phyloP scores from a whole-genome alignment of 2,797 vertebrate genomes.

The Arctocebus calabarensis region DNA sequence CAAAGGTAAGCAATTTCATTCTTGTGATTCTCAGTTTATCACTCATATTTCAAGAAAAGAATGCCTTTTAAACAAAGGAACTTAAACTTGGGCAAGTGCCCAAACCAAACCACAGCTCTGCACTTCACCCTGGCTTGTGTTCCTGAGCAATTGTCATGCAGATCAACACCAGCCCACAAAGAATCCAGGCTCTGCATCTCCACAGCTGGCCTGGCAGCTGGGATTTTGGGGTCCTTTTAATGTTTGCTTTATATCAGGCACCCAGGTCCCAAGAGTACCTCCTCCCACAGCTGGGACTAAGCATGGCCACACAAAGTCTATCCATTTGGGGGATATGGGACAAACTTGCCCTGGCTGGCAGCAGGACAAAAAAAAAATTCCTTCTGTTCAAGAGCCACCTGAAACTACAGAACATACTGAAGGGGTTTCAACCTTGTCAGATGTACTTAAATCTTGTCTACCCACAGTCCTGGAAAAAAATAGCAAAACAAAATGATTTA shows the following conservation, averaged over 20 bases:
- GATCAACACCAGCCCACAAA: background rate
- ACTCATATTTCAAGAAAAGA: slow-evolving; percentile 43
- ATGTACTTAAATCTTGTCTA: background rate
- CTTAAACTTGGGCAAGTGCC: background rate
- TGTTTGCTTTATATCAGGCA: background rate
- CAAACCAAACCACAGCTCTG: rapidly evolving
- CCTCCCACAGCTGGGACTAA: background rate
- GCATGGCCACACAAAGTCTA: background rate
- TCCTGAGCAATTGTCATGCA: background rate
- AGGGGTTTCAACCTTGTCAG: background rate
- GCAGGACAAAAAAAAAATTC: background rate
- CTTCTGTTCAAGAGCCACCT: background rate
- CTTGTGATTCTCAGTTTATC: slow-evolving; percentile 46
- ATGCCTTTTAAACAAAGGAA: slow-evolving; percentile 33
- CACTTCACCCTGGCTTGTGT: too few species aligned
- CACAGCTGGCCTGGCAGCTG: background rate
- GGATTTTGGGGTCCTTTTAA: background rate
- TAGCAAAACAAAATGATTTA: background rate
- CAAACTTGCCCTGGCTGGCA: background rate
- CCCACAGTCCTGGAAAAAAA: background rate
- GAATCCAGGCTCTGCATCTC: background rate
- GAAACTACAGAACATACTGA: background rate
- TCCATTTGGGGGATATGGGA: background rate
- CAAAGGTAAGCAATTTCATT: slow-evolving; percentile 67
- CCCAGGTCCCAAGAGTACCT: background rate